Percentiles rank a stretch among this genome's conserved stretches.
phyloP scores from a whole-genome alignment of 2,888 invertebrate species.

The Hyposoter dolosus region DNA sequence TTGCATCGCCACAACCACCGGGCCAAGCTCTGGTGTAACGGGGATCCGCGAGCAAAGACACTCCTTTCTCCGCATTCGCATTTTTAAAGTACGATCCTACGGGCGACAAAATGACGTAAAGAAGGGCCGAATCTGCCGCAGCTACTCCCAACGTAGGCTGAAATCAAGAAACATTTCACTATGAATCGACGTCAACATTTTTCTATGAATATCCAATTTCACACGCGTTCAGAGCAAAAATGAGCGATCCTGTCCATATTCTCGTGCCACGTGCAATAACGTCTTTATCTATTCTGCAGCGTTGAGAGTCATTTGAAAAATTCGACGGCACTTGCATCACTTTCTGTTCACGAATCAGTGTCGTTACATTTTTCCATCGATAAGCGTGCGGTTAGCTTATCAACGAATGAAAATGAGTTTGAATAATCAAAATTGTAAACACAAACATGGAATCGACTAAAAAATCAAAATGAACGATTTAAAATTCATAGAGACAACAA shows the following conservation, averaged over 20 bases:
- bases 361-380: background rate
- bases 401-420: too few relatives aligned
- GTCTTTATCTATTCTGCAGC: background rate
- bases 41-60: conserved; percentile 97
- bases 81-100: conserved; percentile 96
- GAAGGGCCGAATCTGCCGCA: conserved; percentile 93
- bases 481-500: background rate
- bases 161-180: background rate
- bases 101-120: conserved; percentile 96
- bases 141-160: conserved; percentile 97
- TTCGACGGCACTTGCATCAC: conserved; percentile 10
- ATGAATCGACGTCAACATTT: background rate
- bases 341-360: background rate
- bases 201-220: background rate
- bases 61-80: conserved; percentile 87
- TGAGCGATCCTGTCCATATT: background rate
- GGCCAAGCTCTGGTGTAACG: conserved; percentile 95
- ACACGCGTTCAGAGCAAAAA: background rate
- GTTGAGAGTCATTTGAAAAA: background rate
- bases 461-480: background rate
- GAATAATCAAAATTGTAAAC: too few relatives aligned
- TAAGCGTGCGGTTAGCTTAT: background rate
- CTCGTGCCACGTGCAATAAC: background rate
- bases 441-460: background rate
- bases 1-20: conserved; percentile 96